Percentiles rank a stretch among this genome's conserved stretches.
Conservation (phyloP, 2,797 vertebrate species). For the Brachymystax lenok region DNA sequence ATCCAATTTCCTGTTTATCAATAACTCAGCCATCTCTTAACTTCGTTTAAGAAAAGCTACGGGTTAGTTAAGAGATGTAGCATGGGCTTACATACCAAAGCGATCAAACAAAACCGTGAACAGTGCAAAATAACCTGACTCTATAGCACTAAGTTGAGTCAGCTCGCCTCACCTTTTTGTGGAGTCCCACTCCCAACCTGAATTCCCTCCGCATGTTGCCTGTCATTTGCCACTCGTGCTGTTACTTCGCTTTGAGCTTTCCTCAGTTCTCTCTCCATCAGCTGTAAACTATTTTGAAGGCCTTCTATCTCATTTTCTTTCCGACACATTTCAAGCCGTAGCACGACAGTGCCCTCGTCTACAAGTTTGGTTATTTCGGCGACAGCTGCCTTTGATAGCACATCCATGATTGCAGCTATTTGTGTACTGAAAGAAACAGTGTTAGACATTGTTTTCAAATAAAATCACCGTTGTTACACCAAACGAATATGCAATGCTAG, state of each 20-base stretch:
- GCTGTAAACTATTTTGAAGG: slow-evolving; percentile 63
- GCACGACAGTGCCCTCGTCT: slow-evolving; percentile 62
- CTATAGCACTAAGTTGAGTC: not conserved
- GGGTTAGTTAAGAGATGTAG: too few relatives aligned
- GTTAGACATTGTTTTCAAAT: slow-evolving; percentile 51
- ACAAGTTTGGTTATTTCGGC: slow-evolving; percentile 75
- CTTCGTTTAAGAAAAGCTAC: too few relatives aligned
- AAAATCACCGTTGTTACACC: not conserved
- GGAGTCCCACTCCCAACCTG: slow-evolving; percentile 1
- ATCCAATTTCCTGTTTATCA: too few relatives aligned
- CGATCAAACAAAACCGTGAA: not conserved
- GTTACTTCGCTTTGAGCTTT: slow-evolving; percentile 45
- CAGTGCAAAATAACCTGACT: not conserved
- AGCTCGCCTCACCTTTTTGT: slow-evolving; percentile 37
- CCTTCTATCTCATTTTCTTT: slow-evolving; percentile 24
- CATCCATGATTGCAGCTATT: slow-evolving; percentile 72
- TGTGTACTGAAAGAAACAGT: slow-evolving; percentile 58
- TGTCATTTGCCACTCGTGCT: slow-evolving; percentile 2
- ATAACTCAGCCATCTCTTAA: too few relatives aligned
- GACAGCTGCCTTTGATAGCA: slow-evolving; percentile 71
- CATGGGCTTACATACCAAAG: not conserved
- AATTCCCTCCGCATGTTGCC: slow-evolving; percentile 2
- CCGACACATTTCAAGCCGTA: slow-evolving; percentile 49
- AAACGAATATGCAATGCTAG: not conserved
- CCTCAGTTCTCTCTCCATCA: slow-evolving; percentile 63